Percentiles rank a stretch among this genome's conserved stretches.
Evolutionary conservation across 2,113 vertebrate genomes (phyloP).

Genomic region (Pongo pygmaeus): DNA sequence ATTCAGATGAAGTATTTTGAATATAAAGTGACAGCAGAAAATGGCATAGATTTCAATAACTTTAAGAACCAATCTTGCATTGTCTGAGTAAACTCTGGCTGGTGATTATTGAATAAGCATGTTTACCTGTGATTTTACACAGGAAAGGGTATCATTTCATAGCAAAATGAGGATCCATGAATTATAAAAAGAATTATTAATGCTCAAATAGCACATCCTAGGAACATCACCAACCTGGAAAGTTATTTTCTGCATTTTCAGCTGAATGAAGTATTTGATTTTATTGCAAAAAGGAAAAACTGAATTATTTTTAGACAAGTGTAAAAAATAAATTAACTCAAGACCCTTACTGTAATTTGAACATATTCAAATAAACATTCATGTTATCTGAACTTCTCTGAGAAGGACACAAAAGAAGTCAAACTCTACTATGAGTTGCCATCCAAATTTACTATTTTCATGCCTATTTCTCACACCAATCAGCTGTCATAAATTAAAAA

Average conservation of each 20-base stretch:
- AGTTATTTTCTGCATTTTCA: conserved; percentile 69
- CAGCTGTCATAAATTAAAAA: background rate
- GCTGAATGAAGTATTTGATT: conserved; percentile 63
- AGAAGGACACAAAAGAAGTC: background rate
- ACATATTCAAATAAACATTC: conserved; percentile 55
- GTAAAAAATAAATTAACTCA: conserved; percentile 47
- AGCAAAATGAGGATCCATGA: conserved; percentile 69
- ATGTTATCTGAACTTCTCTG: background rate
- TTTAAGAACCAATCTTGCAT: conserved; percentile 70
- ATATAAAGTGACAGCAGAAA: conserved; percentile 62
- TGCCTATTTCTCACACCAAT: background rate
- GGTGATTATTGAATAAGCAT: conserved; percentile 67
- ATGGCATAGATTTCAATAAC: conserved; percentile 63
- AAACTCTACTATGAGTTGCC: background rate
- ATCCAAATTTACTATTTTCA: conserved; percentile 6
- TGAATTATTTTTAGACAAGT: conserved; percentile 44
- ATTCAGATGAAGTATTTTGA: conserved; percentile 66
- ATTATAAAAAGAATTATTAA: conserved; percentile 72
- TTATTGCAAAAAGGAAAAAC: conserved; percentile 63
- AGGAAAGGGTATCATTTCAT: conserved; percentile 71
- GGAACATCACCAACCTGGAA: conserved; percentile 60
- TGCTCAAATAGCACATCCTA: conserved; percentile 63
- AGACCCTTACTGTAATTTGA: conserved; percentile 44
- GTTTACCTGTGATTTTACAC: conserved; percentile 72
- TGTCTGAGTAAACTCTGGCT: conserved; percentile 55